A percentile compares a stretch with the other conserved stretches of the same genome.
Conservation (phyloP, 2,113 vertebrate genomes). For the Actenoides lindsayi region DNA sequence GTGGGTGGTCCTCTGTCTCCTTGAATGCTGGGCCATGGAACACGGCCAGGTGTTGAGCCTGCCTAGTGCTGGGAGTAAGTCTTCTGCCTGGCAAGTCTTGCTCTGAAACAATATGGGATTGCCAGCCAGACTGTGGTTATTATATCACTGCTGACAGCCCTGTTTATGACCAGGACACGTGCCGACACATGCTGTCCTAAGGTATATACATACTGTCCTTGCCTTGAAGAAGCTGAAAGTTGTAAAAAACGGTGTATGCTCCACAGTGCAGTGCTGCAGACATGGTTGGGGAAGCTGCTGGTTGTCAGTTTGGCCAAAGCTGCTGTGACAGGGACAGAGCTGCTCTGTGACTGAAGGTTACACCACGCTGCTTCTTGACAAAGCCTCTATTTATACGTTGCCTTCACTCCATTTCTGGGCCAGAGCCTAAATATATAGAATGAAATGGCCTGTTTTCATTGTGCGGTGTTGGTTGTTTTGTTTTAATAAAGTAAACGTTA, state of each 20-base stretch:
- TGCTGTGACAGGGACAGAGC: not conserved
- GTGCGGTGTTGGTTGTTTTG: conserved; percentile 11
- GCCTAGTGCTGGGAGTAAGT: not conserved
- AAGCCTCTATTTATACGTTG: not conserved
- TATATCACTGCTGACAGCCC: not conserved
- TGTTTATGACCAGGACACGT: not conserved
- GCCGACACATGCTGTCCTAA: not conserved
- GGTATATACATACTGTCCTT: not conserved
- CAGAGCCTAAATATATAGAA: conserved; percentile 28
- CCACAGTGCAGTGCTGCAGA: not conserved
- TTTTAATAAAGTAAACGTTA: conserved; percentile 20
- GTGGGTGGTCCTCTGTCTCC: not conserved
- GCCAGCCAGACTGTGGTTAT: not conserved
- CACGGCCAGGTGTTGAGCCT: not conserved
- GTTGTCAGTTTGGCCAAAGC: not conserved
- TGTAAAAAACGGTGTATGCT: not conserved
- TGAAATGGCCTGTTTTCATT: conserved; percentile 5
- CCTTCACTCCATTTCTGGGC: not conserved
- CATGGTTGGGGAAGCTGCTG: not conserved
- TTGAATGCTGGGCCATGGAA: not conserved
- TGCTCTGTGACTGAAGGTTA: not conserved
- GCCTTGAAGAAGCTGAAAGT: not conserved
- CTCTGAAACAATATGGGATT: fast-evolving
- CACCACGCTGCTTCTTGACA: conserved; percentile 13
- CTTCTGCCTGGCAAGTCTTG: not conserved